These are phyloP conservation scores for Calephelis perditalis DNA, from an alignment of 2,888 invertebrate genomes.

Conservation along the genomic window DNA sequence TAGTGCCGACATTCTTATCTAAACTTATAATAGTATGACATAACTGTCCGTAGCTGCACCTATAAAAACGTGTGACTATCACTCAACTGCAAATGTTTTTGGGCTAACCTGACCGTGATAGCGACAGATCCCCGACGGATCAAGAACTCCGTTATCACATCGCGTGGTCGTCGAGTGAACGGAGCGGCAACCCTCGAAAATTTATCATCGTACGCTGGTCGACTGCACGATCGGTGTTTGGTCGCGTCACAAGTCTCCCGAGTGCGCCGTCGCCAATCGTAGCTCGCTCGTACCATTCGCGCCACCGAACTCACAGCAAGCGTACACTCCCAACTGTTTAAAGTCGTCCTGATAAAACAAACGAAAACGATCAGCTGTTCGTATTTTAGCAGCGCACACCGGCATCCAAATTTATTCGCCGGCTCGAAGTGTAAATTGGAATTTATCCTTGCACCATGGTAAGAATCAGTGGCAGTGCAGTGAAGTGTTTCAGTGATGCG, in stretches of 20 bases:
- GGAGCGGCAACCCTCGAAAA: conserved; percentile 57
- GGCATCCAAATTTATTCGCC: conserved; percentile 21
- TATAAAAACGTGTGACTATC: conserved; percentile 43
- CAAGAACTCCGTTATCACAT: conserved; percentile 52
- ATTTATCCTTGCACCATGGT: conserved; percentile 56
- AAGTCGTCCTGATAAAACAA: conserved; percentile 37
- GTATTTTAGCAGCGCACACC: conserved; percentile 39
- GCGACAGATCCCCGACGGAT: conserved; percentile 41
- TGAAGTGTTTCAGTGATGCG: conserved; percentile 29
- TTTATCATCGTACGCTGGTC: conserved; percentile 57
- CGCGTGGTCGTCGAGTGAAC: conserved; percentile 60
- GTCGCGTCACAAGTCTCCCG: conserved; percentile 49
- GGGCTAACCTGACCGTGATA: conserved; percentile 52
- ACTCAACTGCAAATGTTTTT: conserved; percentile 44
- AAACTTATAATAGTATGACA: conserved; percentile 19
- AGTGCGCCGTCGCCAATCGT: conserved; percentile 62
- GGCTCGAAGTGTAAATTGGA: conserved; percentile 31
- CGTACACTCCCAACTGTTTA: conserved; percentile 50
- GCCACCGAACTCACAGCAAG: conserved; percentile 56
- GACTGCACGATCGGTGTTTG: conserved; percentile 43
- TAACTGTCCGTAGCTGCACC: conserved; percentile 12
- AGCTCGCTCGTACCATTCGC: conserved; percentile 60
- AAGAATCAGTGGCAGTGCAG: conserved; percentile 60
- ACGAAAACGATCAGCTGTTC: conserved; percentile 65
- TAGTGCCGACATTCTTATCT: conserved; percentile 21